Evolutionary conservation across 2,113 vertebrate genomes (phyloP).

Genomic region (Phrynosoma platyrhinos): DNA sequence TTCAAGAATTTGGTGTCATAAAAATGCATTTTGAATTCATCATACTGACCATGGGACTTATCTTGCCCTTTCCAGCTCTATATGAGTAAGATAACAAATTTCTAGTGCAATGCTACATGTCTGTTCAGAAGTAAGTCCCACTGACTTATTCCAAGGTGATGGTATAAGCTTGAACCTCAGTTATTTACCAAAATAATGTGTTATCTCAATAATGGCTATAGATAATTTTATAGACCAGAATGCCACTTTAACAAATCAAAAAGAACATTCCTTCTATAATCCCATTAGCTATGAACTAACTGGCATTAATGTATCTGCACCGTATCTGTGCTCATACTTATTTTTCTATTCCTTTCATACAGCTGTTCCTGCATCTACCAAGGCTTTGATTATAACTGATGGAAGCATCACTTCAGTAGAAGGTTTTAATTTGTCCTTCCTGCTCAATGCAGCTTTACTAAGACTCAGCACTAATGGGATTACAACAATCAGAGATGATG

Average conservation of each 20-base stretch:
- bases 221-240: not conserved
- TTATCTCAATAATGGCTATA: not conserved
- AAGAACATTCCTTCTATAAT: not conserved
- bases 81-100: not conserved
- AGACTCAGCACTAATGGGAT: conserved; percentile 81
- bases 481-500: conserved; percentile 63
- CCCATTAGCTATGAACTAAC: not conserved
- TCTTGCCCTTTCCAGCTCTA: not conserved
- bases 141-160: not conserved
- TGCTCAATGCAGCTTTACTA: conserved; percentile 78
- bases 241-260: not conserved
- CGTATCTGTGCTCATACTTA: not conserved
- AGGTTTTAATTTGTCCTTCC: conserved; percentile 71
- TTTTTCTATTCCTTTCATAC: conserved; percentile 30
- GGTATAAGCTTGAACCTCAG: not conserved
- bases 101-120: not conserved
- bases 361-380: conserved; percentile 76
- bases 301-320: not conserved
- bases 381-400: conserved; percentile 78
- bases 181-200: not conserved
- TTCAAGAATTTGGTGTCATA: not conserved
- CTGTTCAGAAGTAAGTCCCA: not conserved
- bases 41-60: not conserved
- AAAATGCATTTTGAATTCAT: not conserved
- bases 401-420: conserved; percentile 76